Percentiles rank a stretch among this genome's conserved stretches.
These are phyloP conservation scores for Pyralis farinalis DNA, from an alignment of 2,888 invertebrate species.

Conservation along the genomic window DNA sequence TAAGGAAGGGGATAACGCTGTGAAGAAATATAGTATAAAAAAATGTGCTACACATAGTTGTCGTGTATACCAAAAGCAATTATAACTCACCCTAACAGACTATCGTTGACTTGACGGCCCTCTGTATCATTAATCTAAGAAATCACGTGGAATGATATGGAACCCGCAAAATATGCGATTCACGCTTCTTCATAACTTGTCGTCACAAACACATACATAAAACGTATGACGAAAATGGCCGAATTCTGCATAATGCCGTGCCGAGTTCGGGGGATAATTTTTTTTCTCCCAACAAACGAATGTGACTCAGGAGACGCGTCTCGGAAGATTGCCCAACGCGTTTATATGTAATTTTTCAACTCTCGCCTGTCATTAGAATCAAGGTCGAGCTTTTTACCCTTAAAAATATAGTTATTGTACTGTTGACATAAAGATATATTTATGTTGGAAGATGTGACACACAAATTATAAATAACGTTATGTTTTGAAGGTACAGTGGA, in stretches of 20 bases:
- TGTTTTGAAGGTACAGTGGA: too few relatives aligned
- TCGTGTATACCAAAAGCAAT: too few relatives aligned
- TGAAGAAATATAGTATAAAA: too few relatives aligned
- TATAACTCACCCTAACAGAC: too few relatives aligned
- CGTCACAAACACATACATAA: neutral
- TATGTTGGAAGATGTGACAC: too few relatives aligned
- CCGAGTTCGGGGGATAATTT: slow-evolving; percentile 4
- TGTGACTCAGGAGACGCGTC: slow-evolving; percentile 7
- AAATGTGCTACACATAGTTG: too few relatives aligned
- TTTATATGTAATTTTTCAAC: slow-evolving; percentile 22
- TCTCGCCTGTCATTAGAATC: slow-evolving; percentile 11
- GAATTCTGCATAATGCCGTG: slow-evolving; percentile 11
- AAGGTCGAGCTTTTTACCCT: slow-evolving; percentile 3
- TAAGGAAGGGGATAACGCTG: too few relatives aligned
- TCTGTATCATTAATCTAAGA: too few relatives aligned
- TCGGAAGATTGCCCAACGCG: slow-evolving; percentile 14
- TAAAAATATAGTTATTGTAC: too few relatives aligned
- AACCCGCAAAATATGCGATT: neutral
- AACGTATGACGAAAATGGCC: slow-evolving; percentile 10
- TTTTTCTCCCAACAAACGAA: slow-evolving; percentile 13
- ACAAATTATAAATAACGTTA: too few relatives aligned
- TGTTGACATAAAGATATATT: too few relatives aligned
- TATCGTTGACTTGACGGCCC: too few relatives aligned
- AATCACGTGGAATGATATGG: neutral
- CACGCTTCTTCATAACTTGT: neutral